Conservation (phyloP, 2,888 invertebrate species). For the Lithodes maja region DNA sequence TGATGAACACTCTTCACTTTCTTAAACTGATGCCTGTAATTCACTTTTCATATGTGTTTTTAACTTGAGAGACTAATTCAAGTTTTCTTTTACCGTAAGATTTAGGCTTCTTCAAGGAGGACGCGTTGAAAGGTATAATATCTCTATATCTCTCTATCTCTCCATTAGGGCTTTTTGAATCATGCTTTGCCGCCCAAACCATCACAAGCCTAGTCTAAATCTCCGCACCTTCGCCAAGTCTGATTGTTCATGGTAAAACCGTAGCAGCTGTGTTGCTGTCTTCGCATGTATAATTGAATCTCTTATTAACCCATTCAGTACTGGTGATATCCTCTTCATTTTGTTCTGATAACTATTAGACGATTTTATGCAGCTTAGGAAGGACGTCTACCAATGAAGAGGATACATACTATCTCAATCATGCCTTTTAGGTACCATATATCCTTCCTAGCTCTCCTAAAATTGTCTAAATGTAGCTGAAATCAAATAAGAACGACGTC, state of each 20-base stretch:
- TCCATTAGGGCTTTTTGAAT: conserved; percentile 22
- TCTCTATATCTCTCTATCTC: conserved; percentile 28
- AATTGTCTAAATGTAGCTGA: too few species aligned
- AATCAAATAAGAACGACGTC: too few species aligned
- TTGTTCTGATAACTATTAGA: too few species aligned
- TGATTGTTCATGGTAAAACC: background rate
- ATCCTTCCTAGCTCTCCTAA: too few species aligned
- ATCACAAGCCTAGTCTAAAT: background rate
- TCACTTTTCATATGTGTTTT: conserved; percentile 21
- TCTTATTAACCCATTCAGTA: too few species aligned
- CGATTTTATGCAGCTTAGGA: too few species aligned
- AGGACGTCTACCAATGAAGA: too few species aligned
- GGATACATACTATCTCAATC: too few species aligned
- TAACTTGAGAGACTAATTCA: conserved; percentile 36
- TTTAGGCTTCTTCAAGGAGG: conserved; percentile 61
- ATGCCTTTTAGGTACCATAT: too few species aligned
- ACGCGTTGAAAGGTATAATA: conserved; percentile 53
- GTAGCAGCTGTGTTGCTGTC: background rate
- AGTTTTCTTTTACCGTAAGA: conserved; percentile 49
- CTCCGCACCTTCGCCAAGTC: background rate
- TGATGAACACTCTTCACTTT: too few species aligned
- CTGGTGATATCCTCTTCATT: too few species aligned
- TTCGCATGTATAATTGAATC: background rate
- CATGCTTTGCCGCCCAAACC: background rate
- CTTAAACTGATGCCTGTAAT: background rate